Percentiles rank a stretch among this genome's conserved stretches.
Conservation (phyloP, 2,113 vertebrate species). For the Himantopus leucocephalus region DNA sequence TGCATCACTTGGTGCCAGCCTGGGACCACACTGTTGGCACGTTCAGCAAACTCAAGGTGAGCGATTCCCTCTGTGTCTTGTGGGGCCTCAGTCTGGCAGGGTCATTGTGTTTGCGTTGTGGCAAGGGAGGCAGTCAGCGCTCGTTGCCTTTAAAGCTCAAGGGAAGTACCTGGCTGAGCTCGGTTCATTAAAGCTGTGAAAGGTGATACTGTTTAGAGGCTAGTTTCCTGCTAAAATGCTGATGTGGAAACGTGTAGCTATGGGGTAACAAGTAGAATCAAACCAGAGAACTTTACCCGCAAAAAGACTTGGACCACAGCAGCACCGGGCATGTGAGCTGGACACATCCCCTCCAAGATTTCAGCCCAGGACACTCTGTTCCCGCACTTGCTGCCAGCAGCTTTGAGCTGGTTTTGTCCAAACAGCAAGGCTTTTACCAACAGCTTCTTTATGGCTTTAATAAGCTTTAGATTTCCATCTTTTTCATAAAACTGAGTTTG, state of each 20-base stretch:
- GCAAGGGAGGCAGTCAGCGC: neutral
- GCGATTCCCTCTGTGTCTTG: neutral
- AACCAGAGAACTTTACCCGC: neutral
- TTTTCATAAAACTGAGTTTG: neutral
- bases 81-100: neutral
- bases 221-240: neutral
- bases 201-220: neutral
- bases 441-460: neutral
- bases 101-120: neutral
- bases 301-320: neutral
- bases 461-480: neutral
- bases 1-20: conserved; percentile 91
- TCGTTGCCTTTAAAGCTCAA: neutral
- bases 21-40: conserved; percentile 96
- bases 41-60: conserved; percentile 94
- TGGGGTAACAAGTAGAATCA: neutral
- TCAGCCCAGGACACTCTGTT: neutral
- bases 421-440: neutral
- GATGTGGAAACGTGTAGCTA: neutral
- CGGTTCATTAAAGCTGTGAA: neutral
- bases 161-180: neutral
- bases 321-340: neutral
- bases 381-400: neutral
- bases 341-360: neutral
- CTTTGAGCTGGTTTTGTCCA: neutral